Conservation (phyloP, 2,888 invertebrate genomes). For the Himalopsyche tibetana region DNA sequence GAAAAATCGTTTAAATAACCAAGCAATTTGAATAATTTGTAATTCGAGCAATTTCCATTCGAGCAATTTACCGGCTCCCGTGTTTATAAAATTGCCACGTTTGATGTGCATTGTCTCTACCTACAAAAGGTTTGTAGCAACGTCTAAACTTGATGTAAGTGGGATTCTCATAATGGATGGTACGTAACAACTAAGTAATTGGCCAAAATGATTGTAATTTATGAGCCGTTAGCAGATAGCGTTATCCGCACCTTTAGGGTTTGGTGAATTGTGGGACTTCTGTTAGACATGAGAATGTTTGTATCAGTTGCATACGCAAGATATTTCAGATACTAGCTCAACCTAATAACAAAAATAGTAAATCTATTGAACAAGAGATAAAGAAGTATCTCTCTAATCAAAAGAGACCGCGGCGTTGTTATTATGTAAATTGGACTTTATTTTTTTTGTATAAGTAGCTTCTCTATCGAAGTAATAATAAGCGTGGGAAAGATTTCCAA, state of each 20-base stretch:
- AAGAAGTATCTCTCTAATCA: conserved; percentile 4
- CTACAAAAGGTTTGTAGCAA: background rate
- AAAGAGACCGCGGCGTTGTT: too few relatives aligned
- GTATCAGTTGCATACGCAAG: conserved; percentile 9
- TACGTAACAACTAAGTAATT: conserved; percentile 64
- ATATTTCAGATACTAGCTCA: conserved; percentile 16
- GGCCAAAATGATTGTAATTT: conserved; percentile 64
- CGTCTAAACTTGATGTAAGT: conserved; percentile 49
- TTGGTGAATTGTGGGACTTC: conserved; percentile 26
- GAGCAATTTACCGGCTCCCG: too few relatives aligned
- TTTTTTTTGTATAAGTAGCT: too few relatives aligned
- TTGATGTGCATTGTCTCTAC: background rate
- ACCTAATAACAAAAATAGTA: background rate
- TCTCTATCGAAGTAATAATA: too few relatives aligned
- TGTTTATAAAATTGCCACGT: too few relatives aligned
- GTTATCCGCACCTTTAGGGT: conserved; percentile 52
- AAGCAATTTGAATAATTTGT: too few relatives aligned
- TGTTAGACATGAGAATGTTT: conserved; percentile 21
- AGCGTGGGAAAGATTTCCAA: background rate
- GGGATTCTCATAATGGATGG: conserved; percentile 45
- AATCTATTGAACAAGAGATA: conserved; percentile 17
- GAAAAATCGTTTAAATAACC: too few relatives aligned
- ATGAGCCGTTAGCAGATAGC: conserved; percentile 59
- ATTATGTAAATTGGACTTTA: too few relatives aligned
- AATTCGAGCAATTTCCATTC: too few relatives aligned